phyloP scores from a whole-genome alignment of 2,113 vertebrate species.

The Xiphophorus maculatus region DNA sequence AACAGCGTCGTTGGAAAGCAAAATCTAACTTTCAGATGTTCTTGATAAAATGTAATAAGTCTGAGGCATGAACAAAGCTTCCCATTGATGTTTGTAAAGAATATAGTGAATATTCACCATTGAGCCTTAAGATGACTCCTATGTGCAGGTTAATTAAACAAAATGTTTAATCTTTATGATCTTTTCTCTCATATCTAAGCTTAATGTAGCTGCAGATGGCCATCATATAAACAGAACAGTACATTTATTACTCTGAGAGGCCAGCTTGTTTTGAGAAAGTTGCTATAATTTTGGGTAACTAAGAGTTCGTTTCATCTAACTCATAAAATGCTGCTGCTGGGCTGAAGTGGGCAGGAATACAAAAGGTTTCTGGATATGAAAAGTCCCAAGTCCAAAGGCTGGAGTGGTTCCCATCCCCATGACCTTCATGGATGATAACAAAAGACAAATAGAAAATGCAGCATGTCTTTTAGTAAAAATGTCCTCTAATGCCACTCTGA shows the following conservation, averaged over 20 bases:
- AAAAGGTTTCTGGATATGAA: neutral
- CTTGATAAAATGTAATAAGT: too few species aligned
- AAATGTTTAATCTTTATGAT: neutral
- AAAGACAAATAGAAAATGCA: constrained; percentile 56
- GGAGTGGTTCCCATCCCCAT: constrained; percentile 21
- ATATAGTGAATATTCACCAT: neutral
- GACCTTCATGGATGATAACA: constrained; percentile 59
- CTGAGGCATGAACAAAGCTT: too few species aligned
- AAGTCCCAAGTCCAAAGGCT: neutral
- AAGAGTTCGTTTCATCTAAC: neutral
- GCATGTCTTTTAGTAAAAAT: constrained; percentile 32
- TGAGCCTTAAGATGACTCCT: too few species aligned
- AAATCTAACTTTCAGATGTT: too few species aligned
- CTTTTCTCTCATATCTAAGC: neutral
- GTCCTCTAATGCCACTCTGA: constrained; percentile 53
- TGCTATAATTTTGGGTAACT: neutral
- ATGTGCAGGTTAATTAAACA: too few species aligned
- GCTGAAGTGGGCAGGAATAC: neutral
- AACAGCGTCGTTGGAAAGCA: too few species aligned
- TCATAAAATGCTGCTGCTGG: neutral
- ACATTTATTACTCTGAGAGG: too few species aligned
- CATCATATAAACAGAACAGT: neutral
- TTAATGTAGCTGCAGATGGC: neutral
- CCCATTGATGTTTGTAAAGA: too few species aligned
- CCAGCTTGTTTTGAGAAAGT: too few species aligned